phyloP scores from a whole-genome alignment of 2,888 invertebrate genomes.

The Apodemia hepburni region DNA sequence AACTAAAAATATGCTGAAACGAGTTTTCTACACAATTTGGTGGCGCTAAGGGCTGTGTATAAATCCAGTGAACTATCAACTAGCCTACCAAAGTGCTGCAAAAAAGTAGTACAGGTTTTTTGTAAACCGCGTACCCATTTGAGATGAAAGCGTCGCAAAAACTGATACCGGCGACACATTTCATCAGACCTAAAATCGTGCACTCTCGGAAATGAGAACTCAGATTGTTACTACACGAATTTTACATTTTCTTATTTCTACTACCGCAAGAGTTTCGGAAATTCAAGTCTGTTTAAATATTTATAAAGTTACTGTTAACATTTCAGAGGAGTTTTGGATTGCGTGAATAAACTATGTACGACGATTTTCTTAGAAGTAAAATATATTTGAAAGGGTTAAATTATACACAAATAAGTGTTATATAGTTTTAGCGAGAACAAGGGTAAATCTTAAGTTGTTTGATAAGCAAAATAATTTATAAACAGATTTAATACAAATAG shows the following conservation, averaged over 20 bases:
- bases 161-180: constrained; percentile 10
- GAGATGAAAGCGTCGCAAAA: constrained; percentile 3
- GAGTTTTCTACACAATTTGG: not conserved
- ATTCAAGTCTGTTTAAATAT: constrained; percentile 4
- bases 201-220: constrained; percentile 19
- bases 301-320: constrained; percentile 1
- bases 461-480: no score
- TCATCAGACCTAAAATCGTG: constrained; percentile 21
- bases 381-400: not conserved
- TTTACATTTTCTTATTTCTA: not conserved
- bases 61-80: constrained; percentile 6
- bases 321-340: not conserved
- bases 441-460: not conserved
- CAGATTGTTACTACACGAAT: constrained; percentile 1
- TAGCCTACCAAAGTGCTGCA: not conserved
- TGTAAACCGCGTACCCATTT: constrained; percentile 1
- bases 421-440: not conserved
- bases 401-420: not conserved
- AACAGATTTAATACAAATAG: no score
- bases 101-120: constrained; percentile 5
- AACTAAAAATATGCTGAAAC: not conserved
- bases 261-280: not conserved
- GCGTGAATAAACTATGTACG: constrained; percentile 1
- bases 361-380: not conserved
- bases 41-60: not conserved